Conservation (phyloP, 64 coral and sea anemone species). For the Orbicella faveolata region DNA sequence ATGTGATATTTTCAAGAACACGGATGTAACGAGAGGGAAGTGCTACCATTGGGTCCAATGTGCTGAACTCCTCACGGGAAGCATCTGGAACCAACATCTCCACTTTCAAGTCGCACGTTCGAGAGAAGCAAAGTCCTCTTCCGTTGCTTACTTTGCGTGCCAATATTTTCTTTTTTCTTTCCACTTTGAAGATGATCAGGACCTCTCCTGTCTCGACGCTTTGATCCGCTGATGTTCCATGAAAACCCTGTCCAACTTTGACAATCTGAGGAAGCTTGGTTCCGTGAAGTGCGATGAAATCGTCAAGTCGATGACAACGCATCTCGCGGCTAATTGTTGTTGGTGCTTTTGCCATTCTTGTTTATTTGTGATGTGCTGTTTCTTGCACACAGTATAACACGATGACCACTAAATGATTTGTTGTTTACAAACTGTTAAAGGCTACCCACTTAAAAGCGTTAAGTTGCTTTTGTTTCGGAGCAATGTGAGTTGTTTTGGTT, state of each 20-base stretch:
- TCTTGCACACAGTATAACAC: not conserved
- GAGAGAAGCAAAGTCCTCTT: constrained; percentile 38
- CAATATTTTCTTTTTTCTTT: constrained; percentile 39
- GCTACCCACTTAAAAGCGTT: not conserved
- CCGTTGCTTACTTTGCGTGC: constrained; percentile 8
- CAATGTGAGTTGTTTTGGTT: constrained; percentile 5
- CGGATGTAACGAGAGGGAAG: constrained; percentile 35
- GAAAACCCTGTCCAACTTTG: constrained; percentile 42
- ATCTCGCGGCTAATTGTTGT: not conserved
- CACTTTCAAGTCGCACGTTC: constrained; percentile 23
- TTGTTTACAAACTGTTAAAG: not conserved
- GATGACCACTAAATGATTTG: not conserved
- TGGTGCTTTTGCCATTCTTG: not conserved
- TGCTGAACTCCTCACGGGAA: constrained; percentile 5
- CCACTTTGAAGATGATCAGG: constrained; percentile 36
- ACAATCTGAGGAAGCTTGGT: constrained; percentile 39
- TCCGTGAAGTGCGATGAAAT: constrained; percentile 6
- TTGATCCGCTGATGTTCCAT: constrained; percentile 11
- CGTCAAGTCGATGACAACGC: not conserved
- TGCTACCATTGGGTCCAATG: not conserved
- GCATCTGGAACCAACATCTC: constrained; percentile 21
- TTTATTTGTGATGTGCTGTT: not conserved
- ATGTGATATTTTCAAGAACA: constrained; percentile 20
- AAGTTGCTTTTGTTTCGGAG: not conserved
- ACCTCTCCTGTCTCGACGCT: constrained; percentile 40